Evolutionary conservation across 2,113 vertebrate species (phyloP).

Genomic region (Brachirus orientalis): DNA sequence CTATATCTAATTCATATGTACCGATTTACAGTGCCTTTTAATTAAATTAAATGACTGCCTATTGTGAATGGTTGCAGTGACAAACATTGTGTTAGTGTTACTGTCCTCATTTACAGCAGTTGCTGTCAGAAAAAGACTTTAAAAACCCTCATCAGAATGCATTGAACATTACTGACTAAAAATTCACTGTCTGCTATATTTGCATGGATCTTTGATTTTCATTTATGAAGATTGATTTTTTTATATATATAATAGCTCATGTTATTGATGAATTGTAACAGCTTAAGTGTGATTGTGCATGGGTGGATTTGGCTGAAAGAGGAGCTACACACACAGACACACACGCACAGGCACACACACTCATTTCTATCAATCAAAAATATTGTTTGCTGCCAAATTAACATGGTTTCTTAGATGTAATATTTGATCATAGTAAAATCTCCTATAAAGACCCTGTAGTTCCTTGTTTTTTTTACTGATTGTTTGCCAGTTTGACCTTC

Average conservation of each 20-base stretch:
- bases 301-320: slow-evolving; percentile 37
- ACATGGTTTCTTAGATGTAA: background rate
- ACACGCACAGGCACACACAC: too few species aligned
- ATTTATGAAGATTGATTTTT: background rate
- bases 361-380: slow-evolving; percentile 47
- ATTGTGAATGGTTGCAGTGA: too few species aligned
- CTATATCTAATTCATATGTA: too few species aligned
- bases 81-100: too few species aligned
- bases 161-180: background rate
- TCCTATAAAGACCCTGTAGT: background rate
- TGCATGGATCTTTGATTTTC: too few species aligned
- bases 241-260: background rate
- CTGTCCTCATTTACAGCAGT: too few species aligned
- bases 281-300: slow-evolving; percentile 32
- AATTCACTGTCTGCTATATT: too few species aligned
- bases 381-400: slow-evolving; percentile 10
- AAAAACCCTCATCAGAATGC: background rate
- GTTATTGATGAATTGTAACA: slow-evolving; percentile 15
- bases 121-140: too few species aligned
- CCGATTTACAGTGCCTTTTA: too few species aligned
- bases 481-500: background rate
- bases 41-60: too few species aligned
- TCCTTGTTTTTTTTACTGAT: slow-evolving; percentile 1
- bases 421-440: slow-evolving; percentile 3
- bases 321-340: slow-evolving; percentile 13